A percentile compares a stretch with the other conserved stretches of the same genome.
phyloP scores from a whole-genome alignment of 2,888 invertebrate species.

The Heliconius ethilla region DNA sequence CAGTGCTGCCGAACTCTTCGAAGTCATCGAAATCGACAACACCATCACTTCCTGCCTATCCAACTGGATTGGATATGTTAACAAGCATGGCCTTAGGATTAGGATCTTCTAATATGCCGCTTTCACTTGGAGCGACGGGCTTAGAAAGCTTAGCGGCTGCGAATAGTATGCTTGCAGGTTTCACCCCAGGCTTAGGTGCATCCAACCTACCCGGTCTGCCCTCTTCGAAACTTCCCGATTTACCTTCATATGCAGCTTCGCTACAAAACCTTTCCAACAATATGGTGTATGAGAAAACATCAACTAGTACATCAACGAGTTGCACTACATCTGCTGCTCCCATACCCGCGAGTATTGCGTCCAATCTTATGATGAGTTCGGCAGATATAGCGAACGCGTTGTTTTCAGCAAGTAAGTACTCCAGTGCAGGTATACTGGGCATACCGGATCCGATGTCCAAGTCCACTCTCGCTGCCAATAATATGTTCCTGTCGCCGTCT shows the following conservation, averaged over 20 bases:
- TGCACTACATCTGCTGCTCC: constrained; percentile 76
- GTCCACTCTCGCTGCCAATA: constrained; percentile 88
- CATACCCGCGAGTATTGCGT: constrained; percentile 79
- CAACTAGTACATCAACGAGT: constrained; percentile 78
- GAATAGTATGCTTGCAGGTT: constrained; percentile 74
- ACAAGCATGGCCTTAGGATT: constrained; percentile 79
- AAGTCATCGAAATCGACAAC: constrained; percentile 82
- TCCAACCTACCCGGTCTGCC: constrained; percentile 72
- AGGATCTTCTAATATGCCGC: constrained; percentile 70
- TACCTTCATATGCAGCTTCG: constrained; percentile 76
- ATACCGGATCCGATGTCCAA: constrained; percentile 90
- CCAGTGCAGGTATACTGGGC: constrained; percentile 83
- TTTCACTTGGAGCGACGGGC: constrained; percentile 70
- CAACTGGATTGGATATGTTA: constrained; percentile 77
- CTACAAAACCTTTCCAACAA: constrained; percentile 72
- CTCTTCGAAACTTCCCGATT: constrained; percentile 71
- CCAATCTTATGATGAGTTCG: constrained; percentile 84
- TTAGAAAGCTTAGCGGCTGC: constrained; percentile 78
- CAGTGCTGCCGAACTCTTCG: constrained; percentile 82
- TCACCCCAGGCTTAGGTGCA: constrained; percentile 67
- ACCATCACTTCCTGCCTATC: constrained; percentile 76
- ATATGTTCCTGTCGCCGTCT: constrained; percentile 89
- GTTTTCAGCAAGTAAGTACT: constrained; percentile 85
- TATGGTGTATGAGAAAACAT: constrained; percentile 72
- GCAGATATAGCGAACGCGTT: constrained; percentile 85